Conservation (phyloP, 2,113 vertebrate species). For the rabbit (Oryctolagus cuniculus) region DNA sequence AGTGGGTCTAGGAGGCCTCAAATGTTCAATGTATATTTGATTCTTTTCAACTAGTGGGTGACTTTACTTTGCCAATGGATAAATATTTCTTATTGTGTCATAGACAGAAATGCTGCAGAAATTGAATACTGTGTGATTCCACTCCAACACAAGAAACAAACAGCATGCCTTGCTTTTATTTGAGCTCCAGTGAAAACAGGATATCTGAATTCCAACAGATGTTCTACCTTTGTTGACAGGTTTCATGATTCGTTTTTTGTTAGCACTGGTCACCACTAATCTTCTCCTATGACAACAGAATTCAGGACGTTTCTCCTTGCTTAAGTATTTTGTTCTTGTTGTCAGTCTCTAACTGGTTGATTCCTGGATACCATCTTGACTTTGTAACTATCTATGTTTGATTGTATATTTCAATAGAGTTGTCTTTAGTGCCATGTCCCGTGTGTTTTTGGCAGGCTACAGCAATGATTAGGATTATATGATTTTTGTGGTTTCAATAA, state of each 20-base stretch:
- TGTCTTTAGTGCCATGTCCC: slow-evolving; percentile 10
- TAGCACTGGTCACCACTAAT: not conserved
- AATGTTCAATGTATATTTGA: not conserved
- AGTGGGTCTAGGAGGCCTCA: not conserved
- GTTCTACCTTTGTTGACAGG: slow-evolving; percentile 39
- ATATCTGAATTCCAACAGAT: slow-evolving; percentile 23
- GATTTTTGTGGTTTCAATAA: slow-evolving; percentile 64
- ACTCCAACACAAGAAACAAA: not conserved
- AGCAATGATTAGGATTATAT: slow-evolving; percentile 45
- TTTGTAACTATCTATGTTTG: slow-evolving; percentile 37
- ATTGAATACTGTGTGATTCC: not conserved
- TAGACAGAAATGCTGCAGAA: slow-evolving; percentile 30
- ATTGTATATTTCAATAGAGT: slow-evolving; percentile 47
- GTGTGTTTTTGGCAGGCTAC: slow-evolving; percentile 34
- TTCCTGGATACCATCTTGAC: slow-evolving; percentile 15
- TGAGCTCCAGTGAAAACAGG: not conserved
- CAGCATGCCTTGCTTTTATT: not conserved
- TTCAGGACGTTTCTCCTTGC: not conserved
- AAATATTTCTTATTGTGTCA: slow-evolving; percentile 30
- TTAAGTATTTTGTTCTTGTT: slow-evolving; percentile 33
- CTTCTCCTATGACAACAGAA: not conserved
- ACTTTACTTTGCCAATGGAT: not conserved
- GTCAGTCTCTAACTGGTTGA: not conserved
- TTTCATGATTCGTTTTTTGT: slow-evolving; percentile 54
- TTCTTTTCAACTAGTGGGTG: slow-evolving; percentile 13